phyloP scores from a whole-genome alignment of 2,888 invertebrate species.

The Cyaniris semiargus region DNA sequence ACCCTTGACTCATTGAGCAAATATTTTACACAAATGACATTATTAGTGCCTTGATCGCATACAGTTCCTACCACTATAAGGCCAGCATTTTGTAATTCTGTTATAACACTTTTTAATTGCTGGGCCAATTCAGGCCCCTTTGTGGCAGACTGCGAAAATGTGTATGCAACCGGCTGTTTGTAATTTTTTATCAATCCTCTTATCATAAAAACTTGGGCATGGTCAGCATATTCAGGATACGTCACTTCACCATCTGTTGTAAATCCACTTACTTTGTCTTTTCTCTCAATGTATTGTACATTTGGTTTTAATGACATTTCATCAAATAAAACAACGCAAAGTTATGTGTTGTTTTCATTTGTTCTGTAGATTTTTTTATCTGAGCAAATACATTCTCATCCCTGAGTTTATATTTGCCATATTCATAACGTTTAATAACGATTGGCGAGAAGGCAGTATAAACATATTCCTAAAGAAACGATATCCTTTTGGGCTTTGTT shows the following conservation, averaged over 20 bases:
- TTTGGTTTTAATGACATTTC: conserved; percentile 36
- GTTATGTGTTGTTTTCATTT: conserved; percentile 27
- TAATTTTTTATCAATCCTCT: conserved; percentile 39
- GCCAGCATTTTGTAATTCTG: conserved; percentile 41
- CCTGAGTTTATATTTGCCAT: conserved; percentile 29
- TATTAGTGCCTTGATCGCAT: conserved; percentile 46
- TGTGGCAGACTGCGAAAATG: conserved; percentile 44
- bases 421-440: conserved; percentile 18
- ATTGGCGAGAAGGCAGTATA: conserved; percentile 21
- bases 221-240: conserved; percentile 42
- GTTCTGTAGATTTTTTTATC: conserved; percentile 26
- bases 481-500: conserved; percentile 29
- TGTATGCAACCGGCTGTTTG: conserved; percentile 40
- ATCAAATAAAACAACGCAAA: conserved; percentile 34
- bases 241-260: conserved; percentile 33
- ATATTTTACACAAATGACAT: conserved; percentile 40
- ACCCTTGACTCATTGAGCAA: conserved; percentile 42
- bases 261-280: conserved; percentile 33
- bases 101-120: conserved; percentile 42
- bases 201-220: conserved; percentile 46
- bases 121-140: conserved; percentile 41
- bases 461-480: conserved; percentile 23
- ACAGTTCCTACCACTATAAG: conserved; percentile 44
- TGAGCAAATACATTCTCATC: no score
- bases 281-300: conserved; percentile 34